Evolutionary conservation across 1,140 invertebrate genomes (phyloP), one percentile per base, ranked within the genome.

Genomic region (Sitophilus oryzae): DNA sequence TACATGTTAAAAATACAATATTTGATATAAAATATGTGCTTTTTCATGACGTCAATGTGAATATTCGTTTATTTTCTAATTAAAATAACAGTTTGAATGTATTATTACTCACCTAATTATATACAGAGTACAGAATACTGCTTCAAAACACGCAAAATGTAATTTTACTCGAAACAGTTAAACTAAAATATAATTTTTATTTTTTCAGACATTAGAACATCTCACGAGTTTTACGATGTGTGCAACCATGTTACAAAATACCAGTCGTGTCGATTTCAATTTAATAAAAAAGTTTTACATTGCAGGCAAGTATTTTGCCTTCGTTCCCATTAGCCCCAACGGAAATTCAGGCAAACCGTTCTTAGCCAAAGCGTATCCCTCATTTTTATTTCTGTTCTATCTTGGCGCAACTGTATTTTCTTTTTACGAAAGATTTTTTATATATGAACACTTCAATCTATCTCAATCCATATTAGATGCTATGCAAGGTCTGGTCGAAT

Each of bases 381-480:
- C 34, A 11, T 9, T 56, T 11, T 37, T 56, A 3, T 9, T 43
- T 5, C 1, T 43, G 1, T n/a, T 48, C 15, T 56, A 48, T 42
- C 19, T 56, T 11, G 25, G 20, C 25, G 37, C 37, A 0, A 56
- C 53, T 5, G 35, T 48, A 11, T 49, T 48, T 16, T 56, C 53
- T 5, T 41, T 56, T 14, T 35, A 48, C 18, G 19, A 40, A 14
- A 18, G 53, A 18, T 2, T 36, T 1, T 25, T 25, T 15, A 35
- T 44, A 9, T 42, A 56, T 19, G 2, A 16, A 3, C 14, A 9
- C n/a, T 56, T 56, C 25, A 56, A 56, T 23, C 41, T 56, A 34
- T 49, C 45, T 22, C 53, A 56, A 23, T 10, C 21, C 2, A 49
- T 56, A n/a, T 20, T 56, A 35, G 53, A 56, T 16, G 11, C 20